phyloP scores from a whole-genome alignment of 1,140 invertebrate species.

The Sitobion miscanthi region DNA sequence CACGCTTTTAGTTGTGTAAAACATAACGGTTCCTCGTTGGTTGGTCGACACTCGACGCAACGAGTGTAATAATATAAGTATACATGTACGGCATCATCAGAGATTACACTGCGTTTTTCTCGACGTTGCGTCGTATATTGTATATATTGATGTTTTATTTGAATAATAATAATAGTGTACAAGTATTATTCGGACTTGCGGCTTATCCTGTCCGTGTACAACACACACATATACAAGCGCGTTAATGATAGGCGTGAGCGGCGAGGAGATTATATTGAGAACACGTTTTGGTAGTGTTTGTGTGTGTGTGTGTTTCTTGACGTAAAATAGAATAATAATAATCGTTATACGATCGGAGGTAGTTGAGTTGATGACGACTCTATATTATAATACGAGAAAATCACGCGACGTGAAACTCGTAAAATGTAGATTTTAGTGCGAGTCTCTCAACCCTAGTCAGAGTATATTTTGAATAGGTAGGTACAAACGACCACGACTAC shows the following conservation, averaged over 20 bases:
- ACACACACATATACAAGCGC: background rate
- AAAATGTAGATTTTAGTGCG: conserved; percentile 32
- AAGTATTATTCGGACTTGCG: conserved; percentile 12
- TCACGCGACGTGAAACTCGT: conserved; percentile 24
- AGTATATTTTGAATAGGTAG: background rate
- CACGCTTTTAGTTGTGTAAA: background rate
- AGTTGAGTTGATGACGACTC: conserved; percentile 19
- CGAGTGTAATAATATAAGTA: background rate
- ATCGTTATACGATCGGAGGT: conserved; percentile 18
- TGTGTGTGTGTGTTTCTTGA: conserved; percentile 17
- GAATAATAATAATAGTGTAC: conserved; percentile 43
- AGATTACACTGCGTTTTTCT: conserved; percentile 38
- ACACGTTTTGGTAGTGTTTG: conserved; percentile 1
- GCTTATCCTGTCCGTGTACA: conserved; percentile 10
- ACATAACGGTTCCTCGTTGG: conserved; percentile 5
- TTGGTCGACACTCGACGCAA: no score
- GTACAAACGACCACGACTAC: background rate
- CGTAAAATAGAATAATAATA: background rate
- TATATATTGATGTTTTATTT: conserved; percentile 51
- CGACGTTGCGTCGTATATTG: background rate
- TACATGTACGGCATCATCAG: background rate
- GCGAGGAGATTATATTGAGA: conserved; percentile 28
- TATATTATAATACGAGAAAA: conserved; percentile 24
- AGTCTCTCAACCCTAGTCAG: background rate
- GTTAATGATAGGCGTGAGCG: conserved; percentile 31